phyloP scores from a whole-genome alignment of 2,797 vertebrate species.

The Anolis apletophallus region DNA sequence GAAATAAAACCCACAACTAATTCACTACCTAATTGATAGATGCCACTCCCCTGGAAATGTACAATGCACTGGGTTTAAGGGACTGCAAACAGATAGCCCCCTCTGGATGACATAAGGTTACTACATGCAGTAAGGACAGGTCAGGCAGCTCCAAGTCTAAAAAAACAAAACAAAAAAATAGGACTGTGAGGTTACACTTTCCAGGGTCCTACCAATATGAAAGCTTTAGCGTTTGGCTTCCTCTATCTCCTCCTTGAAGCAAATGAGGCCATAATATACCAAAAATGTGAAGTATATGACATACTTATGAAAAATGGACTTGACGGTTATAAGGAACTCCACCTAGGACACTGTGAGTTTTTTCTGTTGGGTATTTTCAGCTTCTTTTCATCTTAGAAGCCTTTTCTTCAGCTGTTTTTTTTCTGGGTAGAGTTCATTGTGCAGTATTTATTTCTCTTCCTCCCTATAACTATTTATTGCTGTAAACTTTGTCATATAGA shows the following conservation, averaged over 20 bases:
- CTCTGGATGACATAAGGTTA: neutral
- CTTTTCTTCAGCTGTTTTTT: neutral
- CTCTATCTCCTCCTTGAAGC: constrained; percentile 6
- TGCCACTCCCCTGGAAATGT: no score
- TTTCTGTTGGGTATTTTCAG: neutral
- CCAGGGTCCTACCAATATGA: neutral
- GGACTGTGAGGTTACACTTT: neutral
- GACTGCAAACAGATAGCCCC: neutral
- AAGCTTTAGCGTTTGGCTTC: neutral
- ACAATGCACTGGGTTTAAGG: neutral
- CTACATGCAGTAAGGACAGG: neutral
- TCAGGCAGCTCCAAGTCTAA: neutral
- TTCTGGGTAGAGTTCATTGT: neutral
- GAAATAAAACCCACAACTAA: no score
- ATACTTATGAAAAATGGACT: neutral
- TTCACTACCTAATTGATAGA: no score
- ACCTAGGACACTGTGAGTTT: constrained; percentile 28
- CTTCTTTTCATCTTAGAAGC: neutral
- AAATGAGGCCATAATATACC: neutral
- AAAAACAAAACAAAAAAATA: neutral
- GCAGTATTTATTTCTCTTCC: neutral
- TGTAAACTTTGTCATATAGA: no score
- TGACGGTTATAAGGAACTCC: neutral
- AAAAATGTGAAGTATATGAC: constrained; percentile 16
- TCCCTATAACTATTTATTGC: no score